phyloP scores from a whole-genome alignment of 2,113 vertebrate genomes.

The Drymodes brunneopygia region DNA sequence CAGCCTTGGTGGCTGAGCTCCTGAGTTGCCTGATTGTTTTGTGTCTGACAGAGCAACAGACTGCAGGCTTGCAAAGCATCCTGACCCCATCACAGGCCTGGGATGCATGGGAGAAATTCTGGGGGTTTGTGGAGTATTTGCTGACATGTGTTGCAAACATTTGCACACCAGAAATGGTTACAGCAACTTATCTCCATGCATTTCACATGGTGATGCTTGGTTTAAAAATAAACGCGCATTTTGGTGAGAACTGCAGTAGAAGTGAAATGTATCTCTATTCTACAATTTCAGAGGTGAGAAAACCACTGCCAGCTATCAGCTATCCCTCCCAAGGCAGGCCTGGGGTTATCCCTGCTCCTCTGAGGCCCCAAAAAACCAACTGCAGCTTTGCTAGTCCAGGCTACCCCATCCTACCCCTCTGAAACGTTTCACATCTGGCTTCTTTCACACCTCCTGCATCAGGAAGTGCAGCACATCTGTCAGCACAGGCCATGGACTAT shows the following conservation, averaged over 20 bases:
- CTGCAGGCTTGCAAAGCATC: background rate
- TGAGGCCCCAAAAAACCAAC: background rate
- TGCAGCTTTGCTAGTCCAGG: accelerated
- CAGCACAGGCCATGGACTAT: accelerated
- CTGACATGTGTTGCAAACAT: background rate
- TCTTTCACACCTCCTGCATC: background rate
- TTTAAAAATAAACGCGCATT: background rate
- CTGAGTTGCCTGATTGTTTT: too few species aligned
- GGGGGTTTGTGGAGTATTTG: background rate
- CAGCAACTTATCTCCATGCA: background rate
- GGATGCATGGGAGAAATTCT: background rate
- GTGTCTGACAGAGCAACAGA: too few species aligned
- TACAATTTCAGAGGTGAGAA: background rate
- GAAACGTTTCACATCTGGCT: background rate
- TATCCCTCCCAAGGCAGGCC: background rate
- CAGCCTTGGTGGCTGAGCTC: too few species aligned
- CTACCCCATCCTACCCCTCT: background rate
- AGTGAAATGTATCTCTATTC: background rate
- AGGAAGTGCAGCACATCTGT: background rate
- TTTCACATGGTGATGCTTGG: background rate
- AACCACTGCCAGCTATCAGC: background rate
- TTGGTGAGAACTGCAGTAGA: accelerated
- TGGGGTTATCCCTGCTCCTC: background rate
- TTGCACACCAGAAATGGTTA: background rate
- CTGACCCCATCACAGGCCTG: background rate